Evolutionary conservation across 2,888 invertebrate species (phyloP).

Genomic region (Zygaena filipendulae): DNA sequence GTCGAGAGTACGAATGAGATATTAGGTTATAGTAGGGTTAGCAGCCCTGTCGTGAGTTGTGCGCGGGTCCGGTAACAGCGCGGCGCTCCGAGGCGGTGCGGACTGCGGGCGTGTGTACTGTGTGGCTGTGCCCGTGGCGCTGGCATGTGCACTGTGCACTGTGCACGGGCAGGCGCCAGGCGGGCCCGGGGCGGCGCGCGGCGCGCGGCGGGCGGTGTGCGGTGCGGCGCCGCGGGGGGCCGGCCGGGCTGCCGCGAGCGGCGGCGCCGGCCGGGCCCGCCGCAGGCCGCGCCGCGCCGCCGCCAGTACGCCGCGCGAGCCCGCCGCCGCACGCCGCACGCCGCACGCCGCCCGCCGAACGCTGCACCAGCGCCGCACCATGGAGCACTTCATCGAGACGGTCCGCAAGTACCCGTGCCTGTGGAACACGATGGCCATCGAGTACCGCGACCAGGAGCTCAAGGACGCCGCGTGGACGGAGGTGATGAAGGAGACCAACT

Average conservation of each 20-base stretch:
- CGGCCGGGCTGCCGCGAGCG: constrained; percentile 17
- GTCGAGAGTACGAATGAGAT: too few species aligned
- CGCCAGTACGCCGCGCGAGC: constrained; percentile 16
- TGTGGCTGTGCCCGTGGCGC: too few species aligned
- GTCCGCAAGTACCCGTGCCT: constrained; percentile 58
- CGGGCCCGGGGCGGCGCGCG: constrained; percentile 15
- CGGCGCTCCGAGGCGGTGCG: too few species aligned
- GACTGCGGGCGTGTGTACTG: too few species aligned
- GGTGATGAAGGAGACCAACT: constrained; percentile 56
- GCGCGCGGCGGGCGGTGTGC: constrained; percentile 13
- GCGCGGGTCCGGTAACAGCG: too few species aligned
- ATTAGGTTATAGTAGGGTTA: too few species aligned
- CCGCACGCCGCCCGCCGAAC: constrained; percentile 13
- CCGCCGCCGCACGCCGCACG: constrained; percentile 19
- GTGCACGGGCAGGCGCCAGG: too few species aligned
- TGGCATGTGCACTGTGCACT: too few species aligned
- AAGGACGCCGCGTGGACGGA: constrained; percentile 61
- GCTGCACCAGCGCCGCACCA: constrained; percentile 19
- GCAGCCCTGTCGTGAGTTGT: too few species aligned
- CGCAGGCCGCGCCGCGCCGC: constrained; percentile 18
- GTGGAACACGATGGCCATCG: constrained; percentile 58
- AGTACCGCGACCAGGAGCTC: constrained; percentile 61
- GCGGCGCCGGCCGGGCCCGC: constrained; percentile 20
- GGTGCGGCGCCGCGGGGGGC: constrained; percentile 14
- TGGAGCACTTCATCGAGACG: constrained; percentile 56